A percentile compares a stretch with the other conserved stretches of the same genome.
Evolutionary conservation across 2,797 vertebrate genomes (phyloP).

Genomic region (Sardinella longiceps): DNA sequence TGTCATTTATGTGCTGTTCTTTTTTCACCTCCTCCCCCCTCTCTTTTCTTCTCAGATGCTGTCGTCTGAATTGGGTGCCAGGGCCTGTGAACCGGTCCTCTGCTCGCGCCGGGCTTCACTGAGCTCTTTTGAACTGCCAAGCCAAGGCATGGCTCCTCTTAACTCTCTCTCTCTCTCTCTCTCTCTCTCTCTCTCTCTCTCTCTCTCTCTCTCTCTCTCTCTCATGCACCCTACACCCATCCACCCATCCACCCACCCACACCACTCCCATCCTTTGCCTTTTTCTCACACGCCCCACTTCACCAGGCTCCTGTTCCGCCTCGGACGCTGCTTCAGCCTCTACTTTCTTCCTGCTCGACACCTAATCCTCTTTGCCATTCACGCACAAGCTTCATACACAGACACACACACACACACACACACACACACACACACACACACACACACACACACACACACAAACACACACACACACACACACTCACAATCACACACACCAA

Average conservation of each 20-base stretch:
- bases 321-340: neutral
- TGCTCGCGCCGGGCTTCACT: neutral
- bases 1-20: neutral
- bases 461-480: neutral
- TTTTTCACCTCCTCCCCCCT: neutral
- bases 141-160: constrained; percentile 10
- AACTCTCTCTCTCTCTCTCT: neutral
- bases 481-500: too few species aligned
- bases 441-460: neutral
- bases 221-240: neutral
- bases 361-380: constrained; percentile 17
- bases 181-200: neutral
- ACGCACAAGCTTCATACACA: neutral
- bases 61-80: constrained; percentile 27
- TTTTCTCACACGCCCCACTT: neutral
- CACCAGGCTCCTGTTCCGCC: neutral
- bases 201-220: neutral
- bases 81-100: constrained; percentile 16
- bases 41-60: neutral
- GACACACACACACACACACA: neutral
- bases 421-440: neutral
- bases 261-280: neutral
- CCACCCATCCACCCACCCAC: neutral
- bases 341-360: neutral
- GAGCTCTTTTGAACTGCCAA: constrained; percentile 26